These are phyloP conservation scores for Heliconius charithonia DNA, from an alignment of 2,888 invertebrate genomes.

Conservation along the genomic window DNA sequence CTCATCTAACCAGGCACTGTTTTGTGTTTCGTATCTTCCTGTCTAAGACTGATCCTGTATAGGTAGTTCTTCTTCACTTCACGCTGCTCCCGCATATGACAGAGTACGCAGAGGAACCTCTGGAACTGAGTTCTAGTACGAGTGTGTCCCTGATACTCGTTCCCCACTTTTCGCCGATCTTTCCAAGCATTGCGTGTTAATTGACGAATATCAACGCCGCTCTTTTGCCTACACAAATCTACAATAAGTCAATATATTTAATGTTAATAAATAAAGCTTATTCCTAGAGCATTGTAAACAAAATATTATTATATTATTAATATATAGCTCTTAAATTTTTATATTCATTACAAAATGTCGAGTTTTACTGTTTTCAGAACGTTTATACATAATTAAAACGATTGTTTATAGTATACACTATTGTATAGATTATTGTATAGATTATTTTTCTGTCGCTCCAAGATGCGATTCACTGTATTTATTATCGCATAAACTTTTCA, in stretches of 20 bases:
- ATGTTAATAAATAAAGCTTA: neutral
- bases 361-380: neutral
- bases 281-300: neutral
- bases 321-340: neutral
- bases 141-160: no score
- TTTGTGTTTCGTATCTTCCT: no score
- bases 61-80: no score
- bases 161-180: neutral
- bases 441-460: neutral
- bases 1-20: no score
- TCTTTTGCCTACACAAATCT: neutral
- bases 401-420: neutral
- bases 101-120: no score
- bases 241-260: no score
- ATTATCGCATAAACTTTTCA: neutral
- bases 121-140: no score
- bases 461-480: neutral
- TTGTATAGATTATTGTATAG: neutral
- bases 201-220: neutral
- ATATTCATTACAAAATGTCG: neutral
- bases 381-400: neutral
- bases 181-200: neutral
- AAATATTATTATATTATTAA: neutral
- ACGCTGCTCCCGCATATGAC: no score
- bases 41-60: no score